Base-by-base conservation (phyloP, 2,888 invertebrate species). In the Linnaemya vulpina region DNA sequence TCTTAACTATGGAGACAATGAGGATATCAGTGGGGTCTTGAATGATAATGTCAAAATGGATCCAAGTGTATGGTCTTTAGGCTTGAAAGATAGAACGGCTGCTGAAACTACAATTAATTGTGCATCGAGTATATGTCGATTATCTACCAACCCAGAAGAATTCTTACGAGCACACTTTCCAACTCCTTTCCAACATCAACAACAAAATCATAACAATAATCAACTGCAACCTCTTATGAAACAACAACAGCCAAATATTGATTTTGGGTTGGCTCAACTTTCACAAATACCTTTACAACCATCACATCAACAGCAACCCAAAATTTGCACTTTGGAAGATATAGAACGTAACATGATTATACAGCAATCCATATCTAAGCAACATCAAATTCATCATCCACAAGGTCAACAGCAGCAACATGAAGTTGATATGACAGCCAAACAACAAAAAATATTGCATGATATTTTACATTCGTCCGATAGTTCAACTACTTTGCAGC, bases 1-100 rank as follows among this genome's bases (percentile, higher is more conserved):
- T 55, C 87, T 90, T 38, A 88, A 84, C 87, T 90, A 90, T 68
- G 92, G 92, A 40, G 90, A 89, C 81, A 91, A 90, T 85, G 89
- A 87, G 20, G 88, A 85, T 62, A 51, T 85, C 40, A 71, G 76
- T 60, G 86, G 87, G 0, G 68, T 85, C 10, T 70, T 84, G 9
- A 87, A 86, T 40, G 85, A 82, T 15, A 79, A 84, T 35, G 86
- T 91, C n/a, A 90, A 89, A 71, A 87, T 92, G 70, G 91, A 92
- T 87, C 93, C 94, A 0, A 93, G 93, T 60, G 94, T 94, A 17
- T 94, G 94, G 94, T 92, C 93, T 30, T 87, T 89, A 7, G 43
- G 88, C 86, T 15, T 60, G 38, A 67, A 77, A 49, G 68, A 83
- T 49, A 20, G 91, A 92, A 25, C 88, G 89, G 5, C 90, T 11